Evolutionary conservation across 2,797 vertebrate genomes (phyloP).

Genomic region (Carduelis carduelis): DNA sequence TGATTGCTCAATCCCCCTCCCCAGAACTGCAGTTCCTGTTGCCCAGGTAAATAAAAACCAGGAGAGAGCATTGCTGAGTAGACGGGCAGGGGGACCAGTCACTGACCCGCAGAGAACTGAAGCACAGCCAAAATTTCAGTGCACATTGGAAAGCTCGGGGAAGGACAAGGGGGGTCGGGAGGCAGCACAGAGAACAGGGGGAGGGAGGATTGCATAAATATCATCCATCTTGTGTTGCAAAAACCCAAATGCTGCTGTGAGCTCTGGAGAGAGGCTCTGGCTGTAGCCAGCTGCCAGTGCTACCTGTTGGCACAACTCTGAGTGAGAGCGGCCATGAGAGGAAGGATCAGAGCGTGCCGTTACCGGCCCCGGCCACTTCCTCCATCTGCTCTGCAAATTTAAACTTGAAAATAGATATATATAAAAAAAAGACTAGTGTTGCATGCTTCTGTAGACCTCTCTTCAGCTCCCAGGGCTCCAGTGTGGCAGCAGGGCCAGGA

Average conservation of each 20-base stretch:
- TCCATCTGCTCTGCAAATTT: conserved; percentile 58
- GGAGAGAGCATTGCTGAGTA: conserved; percentile 34
- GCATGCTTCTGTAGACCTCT: conserved; percentile 30
- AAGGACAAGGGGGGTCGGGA: background rate
- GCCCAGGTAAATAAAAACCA: conserved; percentile 46
- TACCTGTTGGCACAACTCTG: conserved; percentile 56
- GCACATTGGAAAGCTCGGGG: conserved; percentile 32
- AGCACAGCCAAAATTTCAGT: conserved; percentile 40
- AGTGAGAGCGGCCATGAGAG: conserved; percentile 27
- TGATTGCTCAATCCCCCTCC: conserved; percentile 2
- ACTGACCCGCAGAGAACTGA: conserved; percentile 71
- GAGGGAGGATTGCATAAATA: conserved; percentile 62
- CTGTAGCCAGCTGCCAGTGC: conserved; percentile 32
- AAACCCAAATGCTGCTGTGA: conserved; percentile 36
- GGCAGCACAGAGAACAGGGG: background rate
- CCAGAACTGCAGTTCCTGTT: conserved; percentile 3
- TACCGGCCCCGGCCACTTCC: conserved; percentile 9
- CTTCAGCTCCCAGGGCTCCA: background rate
- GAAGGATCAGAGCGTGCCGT: background rate
- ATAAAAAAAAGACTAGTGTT: conserved; percentile 6
- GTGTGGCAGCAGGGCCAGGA: background rate
- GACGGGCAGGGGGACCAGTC: conserved; percentile 33
- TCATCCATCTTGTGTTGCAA: conserved; percentile 43
- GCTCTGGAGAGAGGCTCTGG: background rate
- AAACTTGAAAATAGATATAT: background rate